Evolutionary conservation across 2,113 vertebrate species (phyloP).

Genomic region (Pteruthius melanotis): DNA sequence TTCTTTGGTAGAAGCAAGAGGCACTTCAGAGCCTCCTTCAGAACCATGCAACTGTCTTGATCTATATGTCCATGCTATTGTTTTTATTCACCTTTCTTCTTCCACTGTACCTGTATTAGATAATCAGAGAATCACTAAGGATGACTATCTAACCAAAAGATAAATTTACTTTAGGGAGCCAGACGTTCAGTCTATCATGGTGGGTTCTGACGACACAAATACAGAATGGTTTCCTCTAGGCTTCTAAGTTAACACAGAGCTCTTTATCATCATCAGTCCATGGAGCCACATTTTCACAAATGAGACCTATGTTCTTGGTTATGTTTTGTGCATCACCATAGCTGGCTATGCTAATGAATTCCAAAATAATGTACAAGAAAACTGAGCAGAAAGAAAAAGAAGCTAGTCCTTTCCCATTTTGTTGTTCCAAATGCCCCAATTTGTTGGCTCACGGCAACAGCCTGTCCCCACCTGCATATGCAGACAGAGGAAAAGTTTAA

Average conservation of each 20-base stretch:
- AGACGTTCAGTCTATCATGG: rapidly evolving
- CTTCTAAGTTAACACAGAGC: neutral
- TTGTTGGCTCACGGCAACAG: neutral
- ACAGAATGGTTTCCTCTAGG: neutral
- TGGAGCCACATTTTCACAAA: neutral
- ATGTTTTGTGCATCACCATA: neutral
- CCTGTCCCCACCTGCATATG: neutral
- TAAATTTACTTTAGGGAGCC: neutral
- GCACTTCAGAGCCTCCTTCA: neutral
- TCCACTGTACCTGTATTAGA: neutral
- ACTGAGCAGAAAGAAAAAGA: neutral
- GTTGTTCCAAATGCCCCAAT: neutral
- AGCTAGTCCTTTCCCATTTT: neutral
- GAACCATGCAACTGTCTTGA: neutral
- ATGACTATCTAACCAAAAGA: neutral
- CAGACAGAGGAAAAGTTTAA: neutral
- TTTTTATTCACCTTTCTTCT: neutral
- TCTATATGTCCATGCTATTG: too few relatives aligned
- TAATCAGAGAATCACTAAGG: neutral
- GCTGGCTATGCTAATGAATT: neutral
- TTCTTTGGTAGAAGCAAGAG: neutral
- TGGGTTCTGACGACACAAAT: neutral
- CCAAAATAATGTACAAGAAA: neutral
- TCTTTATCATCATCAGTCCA: neutral
- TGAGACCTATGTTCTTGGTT: neutral